Evolutionary conservation across 2,888 invertebrate genomes (phyloP).

Genomic region (Hydroisotoma schaefferi): DNA sequence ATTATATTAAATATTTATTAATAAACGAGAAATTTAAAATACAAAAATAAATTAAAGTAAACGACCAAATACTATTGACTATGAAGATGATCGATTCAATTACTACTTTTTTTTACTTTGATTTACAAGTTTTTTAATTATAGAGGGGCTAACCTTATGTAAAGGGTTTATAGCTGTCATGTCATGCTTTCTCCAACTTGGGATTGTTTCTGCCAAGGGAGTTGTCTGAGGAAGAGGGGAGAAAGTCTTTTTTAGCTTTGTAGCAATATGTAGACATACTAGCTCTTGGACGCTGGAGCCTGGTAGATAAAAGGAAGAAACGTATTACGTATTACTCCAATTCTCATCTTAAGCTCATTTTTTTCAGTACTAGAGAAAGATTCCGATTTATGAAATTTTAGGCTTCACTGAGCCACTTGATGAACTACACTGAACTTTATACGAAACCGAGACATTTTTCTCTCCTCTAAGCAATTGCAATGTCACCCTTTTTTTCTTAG

Average conservation of each 20-base stretch:
- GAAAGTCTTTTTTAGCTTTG: too few relatives aligned
- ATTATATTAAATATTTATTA: too few relatives aligned
- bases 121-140: too few relatives aligned
- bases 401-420: conserved; percentile 9
- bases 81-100: too few relatives aligned
- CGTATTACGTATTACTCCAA: background rate
- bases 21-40: too few relatives aligned
- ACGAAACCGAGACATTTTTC: background rate
- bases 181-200: background rate
- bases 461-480: background rate
- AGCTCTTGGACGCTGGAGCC: too few relatives aligned
- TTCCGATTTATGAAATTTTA: conserved; percentile 17
- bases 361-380: conserved; percentile 8
- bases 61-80: too few relatives aligned
- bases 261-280: too few relatives aligned
- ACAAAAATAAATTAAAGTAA: too few relatives aligned
- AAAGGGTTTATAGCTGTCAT: background rate
- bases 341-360: conserved; percentile 11
- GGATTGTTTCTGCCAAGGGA: background rate
- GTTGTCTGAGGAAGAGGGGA: background rate
- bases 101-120: too few relatives aligned
- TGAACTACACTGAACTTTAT: conserved; percentile 6
- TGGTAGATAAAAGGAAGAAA: conserved; percentile 8
- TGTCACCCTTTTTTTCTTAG: background rate
- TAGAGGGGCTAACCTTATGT: too few relatives aligned